Evolutionary conservation across 2,113 vertebrate species (phyloP), one percentile per base, ranked within the genome.

Genomic region (Hemibates koningsi): DNA sequence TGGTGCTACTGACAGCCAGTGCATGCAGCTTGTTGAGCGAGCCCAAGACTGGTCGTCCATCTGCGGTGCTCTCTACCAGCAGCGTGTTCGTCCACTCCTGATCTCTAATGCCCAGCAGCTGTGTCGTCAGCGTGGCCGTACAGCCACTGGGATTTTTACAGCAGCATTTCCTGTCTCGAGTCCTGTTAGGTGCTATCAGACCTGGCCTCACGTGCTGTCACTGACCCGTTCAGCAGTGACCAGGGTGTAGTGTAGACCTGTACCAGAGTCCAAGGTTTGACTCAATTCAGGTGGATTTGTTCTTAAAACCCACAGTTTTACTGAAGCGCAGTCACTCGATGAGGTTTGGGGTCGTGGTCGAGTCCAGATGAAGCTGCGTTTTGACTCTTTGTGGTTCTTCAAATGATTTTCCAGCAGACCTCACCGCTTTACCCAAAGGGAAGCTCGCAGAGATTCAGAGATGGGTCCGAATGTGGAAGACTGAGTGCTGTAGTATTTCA

Each of bases 101-200:
- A 32, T n/a, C 56, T 50, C 24, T 54, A 73, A 48, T 8, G 6
- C 78, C 11, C 2, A 52, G 73, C 57, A 32, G 84, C 84, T 82
- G 48, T 7, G 73, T 86, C 6, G 3, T 56, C 52, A 29, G 16
- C 17, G 12, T 21, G 13, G 24, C 19, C 6, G 1, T 10, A n/a
- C 11, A 24, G 10, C 84, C 24, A 6, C 45, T 38, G 19, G n/a
- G 3, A 10, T 71, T 59, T 66, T 85, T 27, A 61, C 56, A 73
- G 19, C 63, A 71, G 34, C 84, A 84, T 36, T 61, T 86, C 85
- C 80, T 66, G 87, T 82, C 66, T 5, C 1, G 38, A 82, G 83
- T 86, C 86, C 53, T 52, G 83, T 87, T 29, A 50, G 87, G 88
- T 88, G 79, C 92, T 86, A 45, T 83, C 56, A 34, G 82, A 63